A percentile compares a stretch with the other conserved stretches of the same genome.
These are phyloP conservation scores for Rotaria socialis DNA, from an alignment of 2,888 invertebrate genomes.

Conservation along the genomic window DNA sequence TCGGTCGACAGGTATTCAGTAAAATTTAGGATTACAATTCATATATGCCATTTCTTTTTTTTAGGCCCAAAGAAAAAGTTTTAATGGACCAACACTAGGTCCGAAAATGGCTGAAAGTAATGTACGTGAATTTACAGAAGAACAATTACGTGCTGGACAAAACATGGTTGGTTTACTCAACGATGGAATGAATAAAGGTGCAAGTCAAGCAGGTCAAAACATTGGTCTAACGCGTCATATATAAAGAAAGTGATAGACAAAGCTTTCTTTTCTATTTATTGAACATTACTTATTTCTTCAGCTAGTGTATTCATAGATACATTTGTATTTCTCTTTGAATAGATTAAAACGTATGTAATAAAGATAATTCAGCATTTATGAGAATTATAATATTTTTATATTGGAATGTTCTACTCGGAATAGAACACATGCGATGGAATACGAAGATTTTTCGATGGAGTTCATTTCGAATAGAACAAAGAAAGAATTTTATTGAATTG, in stretches of 20 bases:
- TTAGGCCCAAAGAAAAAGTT: slow-evolving; percentile 48
- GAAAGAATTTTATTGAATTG: no score
- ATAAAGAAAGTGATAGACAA: not conserved
- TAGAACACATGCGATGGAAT: no score
- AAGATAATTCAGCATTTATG: no score
- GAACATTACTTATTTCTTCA: not conserved
- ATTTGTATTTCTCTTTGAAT: not conserved
- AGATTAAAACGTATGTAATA: not conserved
- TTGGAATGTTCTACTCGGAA: no score
- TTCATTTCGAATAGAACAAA: no score
- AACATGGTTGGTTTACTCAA: slow-evolving; percentile 76
- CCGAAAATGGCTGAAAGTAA: slow-evolving; percentile 88
- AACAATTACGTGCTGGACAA: slow-evolving; percentile 77
- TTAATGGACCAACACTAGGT: slow-evolving; percentile 81
- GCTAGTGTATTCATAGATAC: not conserved
- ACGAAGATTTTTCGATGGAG: no score
- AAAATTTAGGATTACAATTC: not conserved
- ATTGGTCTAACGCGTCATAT: slow-evolving; percentile 51
- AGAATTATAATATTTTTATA: no score
- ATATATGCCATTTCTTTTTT: not conserved
- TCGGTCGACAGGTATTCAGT: slow-evolving; percentile 75
- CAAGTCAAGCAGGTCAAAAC: slow-evolving; percentile 57
- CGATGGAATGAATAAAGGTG: slow-evolving; percentile 86
- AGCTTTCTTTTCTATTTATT: not conserved
- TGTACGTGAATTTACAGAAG: slow-evolving; percentile 83